Evolutionary conservation across 2,888 invertebrate genomes (phyloP).

Genomic region (Lacanobia oleracea): DNA sequence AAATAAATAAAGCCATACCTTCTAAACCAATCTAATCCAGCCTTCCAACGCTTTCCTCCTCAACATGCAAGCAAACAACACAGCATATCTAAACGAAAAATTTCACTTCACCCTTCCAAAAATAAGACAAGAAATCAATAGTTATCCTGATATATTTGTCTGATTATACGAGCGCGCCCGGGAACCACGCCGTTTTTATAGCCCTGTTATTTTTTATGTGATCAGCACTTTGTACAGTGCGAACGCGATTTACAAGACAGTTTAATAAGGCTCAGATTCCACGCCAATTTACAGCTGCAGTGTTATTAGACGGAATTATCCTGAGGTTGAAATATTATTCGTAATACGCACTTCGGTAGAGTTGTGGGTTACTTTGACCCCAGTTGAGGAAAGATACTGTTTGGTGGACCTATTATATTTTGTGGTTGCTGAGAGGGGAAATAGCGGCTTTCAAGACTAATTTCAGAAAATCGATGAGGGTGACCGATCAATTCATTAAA

Average conservation of each 20-base stretch:
- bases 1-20: neutral
- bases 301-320: constrained; percentile 60
- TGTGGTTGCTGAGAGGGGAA: neutral
- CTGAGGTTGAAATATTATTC: constrained; percentile 61
- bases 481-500: neutral
- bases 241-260: constrained; percentile 73
- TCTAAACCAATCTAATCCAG: neutral
- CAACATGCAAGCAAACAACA: constrained; percentile 18
- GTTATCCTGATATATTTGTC: constrained; percentile 68
- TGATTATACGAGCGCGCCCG: constrained; percentile 67
- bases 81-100: constrained; percentile 34
- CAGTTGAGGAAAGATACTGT: constrained; percentile 8
- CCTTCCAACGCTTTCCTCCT: neutral
- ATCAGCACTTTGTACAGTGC: constrained; percentile 76
- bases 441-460: neutral
- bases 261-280: constrained; percentile 74
- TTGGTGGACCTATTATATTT: constrained; percentile 20
- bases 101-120: constrained; percentile 54
- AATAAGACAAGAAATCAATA: constrained; percentile 66
- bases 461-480: neutral
- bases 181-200: constrained; percentile 75
- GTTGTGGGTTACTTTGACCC: constrained; percentile 24
- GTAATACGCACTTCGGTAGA: constrained; percentile 46
- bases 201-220: constrained; percentile 86
- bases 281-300: constrained; percentile 64